These are phyloP conservation scores for Orthosia gracilis DNA, from an alignment of 2,888 invertebrate species.

Conservation along the genomic window DNA sequence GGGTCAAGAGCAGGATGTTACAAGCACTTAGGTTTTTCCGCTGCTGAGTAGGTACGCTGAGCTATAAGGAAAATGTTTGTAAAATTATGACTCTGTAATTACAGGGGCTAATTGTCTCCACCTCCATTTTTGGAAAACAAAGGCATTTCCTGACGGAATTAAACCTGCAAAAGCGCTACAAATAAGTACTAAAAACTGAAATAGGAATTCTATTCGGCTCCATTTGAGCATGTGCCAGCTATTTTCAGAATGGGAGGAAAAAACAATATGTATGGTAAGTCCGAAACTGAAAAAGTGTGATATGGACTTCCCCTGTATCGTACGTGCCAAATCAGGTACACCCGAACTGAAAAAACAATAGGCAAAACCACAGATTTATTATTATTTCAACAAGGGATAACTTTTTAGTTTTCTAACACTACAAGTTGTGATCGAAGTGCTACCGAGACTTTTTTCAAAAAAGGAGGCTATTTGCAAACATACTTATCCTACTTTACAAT, in stretches of 20 bases:
- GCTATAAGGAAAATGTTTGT: conserved; percentile 41
- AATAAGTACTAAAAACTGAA: not conserved
- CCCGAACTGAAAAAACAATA: not conserved
- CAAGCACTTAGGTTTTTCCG: conserved; percentile 49
- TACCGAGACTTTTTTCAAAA: not conserved
- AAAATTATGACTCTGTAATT: not conserved
- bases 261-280: not conserved
- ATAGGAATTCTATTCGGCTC: not conserved
- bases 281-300: not conserved
- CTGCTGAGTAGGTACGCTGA: not conserved
- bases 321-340: conserved; percentile 18
- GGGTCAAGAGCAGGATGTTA: conserved; percentile 44
- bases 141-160: not conserved
- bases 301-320: conserved; percentile 19
- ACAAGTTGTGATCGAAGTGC: not conserved
- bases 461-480: not conserved
- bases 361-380: not conserved
- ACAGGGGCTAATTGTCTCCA: not conserved
- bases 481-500: not conserved
- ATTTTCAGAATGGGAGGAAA: conserved; percentile 31
- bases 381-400: not conserved
- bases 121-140: not conserved
- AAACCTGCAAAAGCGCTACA: not conserved
- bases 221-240: not conserved
- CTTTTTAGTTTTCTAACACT: not conserved